Evolutionary conservation across 2,888 invertebrate genomes (phyloP), one percentile per base, ranked within the genome.

Genomic region (Caenorhabditis uteleia): DNA sequence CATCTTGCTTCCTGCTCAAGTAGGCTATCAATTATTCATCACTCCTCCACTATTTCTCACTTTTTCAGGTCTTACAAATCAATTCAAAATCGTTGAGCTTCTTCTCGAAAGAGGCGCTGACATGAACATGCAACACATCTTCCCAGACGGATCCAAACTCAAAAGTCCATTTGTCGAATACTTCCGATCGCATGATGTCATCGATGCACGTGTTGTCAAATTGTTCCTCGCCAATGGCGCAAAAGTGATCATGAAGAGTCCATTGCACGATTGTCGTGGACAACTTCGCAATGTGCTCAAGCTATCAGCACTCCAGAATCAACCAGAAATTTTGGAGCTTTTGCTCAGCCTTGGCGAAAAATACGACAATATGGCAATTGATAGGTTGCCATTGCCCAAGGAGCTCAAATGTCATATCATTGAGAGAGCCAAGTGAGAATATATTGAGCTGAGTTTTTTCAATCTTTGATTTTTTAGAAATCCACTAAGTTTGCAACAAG

Each of bases 1-100:
- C 85, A 85, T 78, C 60, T 85, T 29, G 85, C 84, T 3, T 83
- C 84, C 44, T 83, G 84, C 27, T 78, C 79, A 5, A 45, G 82
- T 84, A 29, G 68, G 65, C 53, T 25, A 7, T 29, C 23, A 50
- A 31, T 25, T 1, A 20, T 14, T 27, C 3, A 33, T 33, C 14
- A 12, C 14, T 33, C 33, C 10, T n/a, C n/a, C n/a, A n/a, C n/a
- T n/a, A n/a, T n/a, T n/a, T n/a, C n/a, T n/a, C n/a, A n/a, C 2
- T 29, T 16, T 61, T 70, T 20, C 43, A 69, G 68, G 18, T 20
- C 67, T 72, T 27, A 71, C 55, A 31, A 73, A 82, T 36, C 79
- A 82, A 40, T 65, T 70, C 48, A 74, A 75, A 82, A 55, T 68
- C 23, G 45, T 74, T 18, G 53, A 64, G 16, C 51, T 65, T 21